phyloP scores from a whole-genome alignment of 92 coral and sea anemone genomes.

The Montipora capitata region DNA sequence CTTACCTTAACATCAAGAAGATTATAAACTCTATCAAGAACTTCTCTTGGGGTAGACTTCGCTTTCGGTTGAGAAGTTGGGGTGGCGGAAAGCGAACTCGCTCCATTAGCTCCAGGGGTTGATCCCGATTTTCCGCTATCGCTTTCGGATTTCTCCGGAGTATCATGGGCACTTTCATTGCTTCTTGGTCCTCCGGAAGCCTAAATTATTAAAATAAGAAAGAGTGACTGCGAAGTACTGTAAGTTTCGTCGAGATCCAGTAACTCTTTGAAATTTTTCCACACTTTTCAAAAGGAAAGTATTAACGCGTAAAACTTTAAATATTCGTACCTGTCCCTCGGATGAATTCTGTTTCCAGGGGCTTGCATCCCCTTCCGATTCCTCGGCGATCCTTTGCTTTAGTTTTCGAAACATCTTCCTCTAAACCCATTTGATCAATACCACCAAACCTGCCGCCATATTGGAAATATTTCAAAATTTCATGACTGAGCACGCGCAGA shows the following conservation, averaged over 20 bases:
- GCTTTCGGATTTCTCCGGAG: constrained; percentile 19
- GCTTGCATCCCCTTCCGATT: constrained; percentile 94
- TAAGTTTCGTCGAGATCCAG: constrained; percentile 17
- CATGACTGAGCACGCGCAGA: constrained; percentile 55
- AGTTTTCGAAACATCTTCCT: constrained; percentile 94
- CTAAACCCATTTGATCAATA: constrained; percentile 62
- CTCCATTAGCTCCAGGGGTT: constrained; percentile 12
- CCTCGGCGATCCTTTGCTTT: constrained; percentile 96
- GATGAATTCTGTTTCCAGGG: constrained; percentile 61
- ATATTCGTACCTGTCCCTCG: constrained; percentile 33
- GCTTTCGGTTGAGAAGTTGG: constrained; percentile 53
- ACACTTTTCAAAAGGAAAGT: constrained; percentile 44
- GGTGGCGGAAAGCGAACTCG: constrained; percentile 51
- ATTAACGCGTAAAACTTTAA: constrained; percentile 62
- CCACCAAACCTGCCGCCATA: constrained; percentile 90
- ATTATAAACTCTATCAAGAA: constrained; percentile 94
- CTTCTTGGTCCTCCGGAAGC: constrained; percentile 32
- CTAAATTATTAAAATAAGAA: constrained; percentile 35
- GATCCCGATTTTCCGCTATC: background rate
- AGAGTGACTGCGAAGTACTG: background rate
- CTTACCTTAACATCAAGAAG: constrained; percentile 83
- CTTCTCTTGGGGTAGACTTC: constrained; percentile 95
- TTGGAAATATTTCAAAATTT: constrained; percentile 69
- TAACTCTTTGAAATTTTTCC: constrained; percentile 19
- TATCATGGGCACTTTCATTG: constrained; percentile 36